Evolutionary conservation across 2,797 vertebrate species (phyloP).

Genomic region (Gadopsis marmoratus): DNA sequence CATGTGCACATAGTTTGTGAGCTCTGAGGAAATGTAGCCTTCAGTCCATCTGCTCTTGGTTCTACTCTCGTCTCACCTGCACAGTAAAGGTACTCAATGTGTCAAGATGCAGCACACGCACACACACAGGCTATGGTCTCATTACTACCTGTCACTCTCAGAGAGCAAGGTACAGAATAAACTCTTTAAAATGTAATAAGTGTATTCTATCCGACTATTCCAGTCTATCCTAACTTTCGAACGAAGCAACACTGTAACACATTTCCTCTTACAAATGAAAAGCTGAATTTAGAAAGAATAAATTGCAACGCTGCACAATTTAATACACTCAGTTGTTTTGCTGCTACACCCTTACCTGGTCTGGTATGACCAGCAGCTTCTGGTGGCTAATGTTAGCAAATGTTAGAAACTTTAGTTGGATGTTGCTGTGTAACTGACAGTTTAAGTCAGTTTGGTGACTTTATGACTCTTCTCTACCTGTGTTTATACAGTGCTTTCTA

Average conservation of each 20-base stretch:
- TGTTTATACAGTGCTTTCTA: background rate
- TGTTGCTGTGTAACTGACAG: background rate
- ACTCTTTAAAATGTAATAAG: background rate
- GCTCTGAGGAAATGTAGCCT: slow-evolving; percentile 49
- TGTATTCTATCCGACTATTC: background rate
- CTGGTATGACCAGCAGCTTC: background rate
- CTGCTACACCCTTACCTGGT: background rate
- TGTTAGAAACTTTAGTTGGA: background rate
- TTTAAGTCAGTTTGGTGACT: background rate
- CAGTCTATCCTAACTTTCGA: no score
- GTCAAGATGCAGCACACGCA: slow-evolving; percentile 5
- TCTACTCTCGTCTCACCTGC: slow-evolving; percentile 51
- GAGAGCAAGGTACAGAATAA: background rate
- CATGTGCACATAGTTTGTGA: slow-evolving; percentile 31
- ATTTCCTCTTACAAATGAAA: background rate
- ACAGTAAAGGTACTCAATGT: slow-evolving; percentile 44
- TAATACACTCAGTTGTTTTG: background rate
- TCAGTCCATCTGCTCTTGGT: slow-evolving; percentile 61
- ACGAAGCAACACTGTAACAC: background rate
- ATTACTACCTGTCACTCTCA: background rate
- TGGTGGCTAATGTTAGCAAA: background rate
- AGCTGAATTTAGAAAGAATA: background rate
- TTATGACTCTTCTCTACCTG: background rate
- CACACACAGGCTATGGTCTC: background rate
- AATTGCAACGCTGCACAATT: background rate